Evolutionary conservation across 2,113 vertebrate species (phyloP), one percentile per base, ranked within the genome.

Genomic region (Syngnathus typhle): DNA sequence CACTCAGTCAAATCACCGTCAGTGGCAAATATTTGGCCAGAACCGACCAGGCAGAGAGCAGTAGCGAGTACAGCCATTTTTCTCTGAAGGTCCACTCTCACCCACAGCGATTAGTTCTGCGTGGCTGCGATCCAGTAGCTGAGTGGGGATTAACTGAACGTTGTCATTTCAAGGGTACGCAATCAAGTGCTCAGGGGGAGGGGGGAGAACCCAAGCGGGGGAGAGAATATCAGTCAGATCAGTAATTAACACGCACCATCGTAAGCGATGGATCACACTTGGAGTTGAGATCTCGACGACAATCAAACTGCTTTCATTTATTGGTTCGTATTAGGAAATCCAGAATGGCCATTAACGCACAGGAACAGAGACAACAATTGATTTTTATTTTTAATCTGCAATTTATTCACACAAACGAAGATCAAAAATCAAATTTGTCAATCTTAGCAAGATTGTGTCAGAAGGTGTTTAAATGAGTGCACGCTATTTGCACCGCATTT

Each of bases 1-100:
- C 78, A 37, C 71, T 72, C 68, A 70, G 75, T 78, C 75, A 74
- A 72, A 76, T 68, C 55, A 74, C 52, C 54, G 46, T 74, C 54
- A 44, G 64, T 59, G 68, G 78, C 56, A 70, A 18, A 68, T 74
- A 55, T 79, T 67, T 70, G 69, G 49, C 54, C 55, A 15, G 39
- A 71, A 71, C 37, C 44, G 72, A 6, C 4, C 23, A 67, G 64
- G 56, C 15, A 63, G 58, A 55, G 63, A 58, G 69, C 3, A 41
- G 47, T 10, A 41, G 52, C 61, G 37, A 68, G 51, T 15, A 16
- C 9, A 68, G 54, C 60, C 61, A 73, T 75, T 64, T 75, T 65
- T 78, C 60, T 68, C 71, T 70, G 39, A 49, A 73, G 64, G 67
- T 59, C 68, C 44, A 12, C 56, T 69, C 59, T 54, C 46, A 19